Evolutionary conservation across 35 echinoderm and acorn worm species (phyloP).

Genomic region (Lytechinus pictus): DNA sequence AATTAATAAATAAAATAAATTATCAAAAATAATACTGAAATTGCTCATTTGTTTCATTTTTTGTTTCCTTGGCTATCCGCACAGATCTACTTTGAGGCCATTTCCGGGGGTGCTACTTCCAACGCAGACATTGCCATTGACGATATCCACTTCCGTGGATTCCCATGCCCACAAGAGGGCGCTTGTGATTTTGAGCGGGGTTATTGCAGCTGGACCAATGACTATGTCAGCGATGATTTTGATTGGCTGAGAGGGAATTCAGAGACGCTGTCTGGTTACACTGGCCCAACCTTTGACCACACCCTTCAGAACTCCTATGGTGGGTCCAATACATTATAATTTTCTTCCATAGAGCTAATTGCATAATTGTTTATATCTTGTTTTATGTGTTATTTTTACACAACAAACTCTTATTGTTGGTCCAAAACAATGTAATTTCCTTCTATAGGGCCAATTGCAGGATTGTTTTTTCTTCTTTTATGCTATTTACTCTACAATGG

Average conservation of each 20-base stretch:
- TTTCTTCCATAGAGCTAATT: too few species aligned
- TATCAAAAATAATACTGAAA: too few species aligned
- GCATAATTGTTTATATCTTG: too few species aligned
- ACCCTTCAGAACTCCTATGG: constrained; percentile 57
- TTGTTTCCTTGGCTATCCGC: neutral
- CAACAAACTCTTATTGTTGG: too few species aligned
- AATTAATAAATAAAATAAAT: too few species aligned
- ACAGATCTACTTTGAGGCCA: constrained; percentile 79
- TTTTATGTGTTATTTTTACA: too few species aligned
- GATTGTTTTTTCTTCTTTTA: too few species aligned
- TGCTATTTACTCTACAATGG: too few species aligned
- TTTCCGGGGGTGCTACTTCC: constrained; percentile 50
- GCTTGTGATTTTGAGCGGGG: constrained; percentile 91
- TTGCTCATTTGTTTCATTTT: neutral
- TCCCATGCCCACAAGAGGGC: constrained; percentile 67
- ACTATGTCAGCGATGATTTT: constrained; percentile 80
- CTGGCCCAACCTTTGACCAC: constrained; percentile 68
- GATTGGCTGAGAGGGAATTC: constrained; percentile 82
- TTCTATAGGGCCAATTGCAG: too few species aligned
- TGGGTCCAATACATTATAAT: neutral
- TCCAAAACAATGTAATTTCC: too few species aligned
- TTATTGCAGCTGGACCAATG: constrained; percentile 89
- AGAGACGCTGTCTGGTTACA: constrained; percentile 61
- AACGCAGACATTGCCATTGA: constrained; percentile 79
- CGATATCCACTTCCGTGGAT: constrained; percentile 58